These are phyloP conservation scores for Malurus alboscapulatus DNA, from an alignment of 2,113 vertebrate species.

Conservation along the genomic window DNA sequence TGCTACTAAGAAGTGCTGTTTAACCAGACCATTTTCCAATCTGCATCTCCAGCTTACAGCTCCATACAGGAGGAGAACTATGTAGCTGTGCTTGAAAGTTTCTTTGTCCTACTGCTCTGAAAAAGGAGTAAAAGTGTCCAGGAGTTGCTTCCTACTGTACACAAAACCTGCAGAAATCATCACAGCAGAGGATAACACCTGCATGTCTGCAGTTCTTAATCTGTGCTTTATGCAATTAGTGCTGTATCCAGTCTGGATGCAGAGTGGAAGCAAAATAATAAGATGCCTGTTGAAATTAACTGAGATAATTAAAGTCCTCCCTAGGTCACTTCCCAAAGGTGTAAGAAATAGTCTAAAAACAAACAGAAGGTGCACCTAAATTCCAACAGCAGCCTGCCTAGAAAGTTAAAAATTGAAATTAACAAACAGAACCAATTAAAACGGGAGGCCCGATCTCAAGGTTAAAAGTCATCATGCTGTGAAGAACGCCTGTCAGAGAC, in stretches of 20 bases:
- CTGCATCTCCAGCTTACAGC: background rate
- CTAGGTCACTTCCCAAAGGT: background rate
- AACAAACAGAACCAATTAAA: background rate
- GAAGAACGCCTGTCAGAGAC: background rate
- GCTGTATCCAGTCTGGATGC: background rate
- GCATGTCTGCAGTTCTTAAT: background rate
- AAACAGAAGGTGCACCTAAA: background rate
- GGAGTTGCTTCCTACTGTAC: background rate
- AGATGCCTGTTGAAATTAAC: background rate
- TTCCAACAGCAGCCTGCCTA: background rate
- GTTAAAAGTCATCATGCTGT: background rate
- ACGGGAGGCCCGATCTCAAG: background rate
- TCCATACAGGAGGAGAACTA: background rate
- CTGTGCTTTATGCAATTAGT: background rate
- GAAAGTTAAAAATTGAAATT: background rate
- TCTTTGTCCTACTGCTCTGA: background rate
- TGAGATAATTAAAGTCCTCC: background rate
- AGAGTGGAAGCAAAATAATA: background rate
- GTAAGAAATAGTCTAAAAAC: background rate
- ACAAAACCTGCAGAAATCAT: background rate
- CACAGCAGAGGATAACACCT: background rate
- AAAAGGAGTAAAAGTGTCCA: background rate
- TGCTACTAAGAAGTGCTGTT: background rate
- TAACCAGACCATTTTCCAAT: background rate
- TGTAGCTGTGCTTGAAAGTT: background rate